Conservation (phyloP, 2,797 vertebrate species). For the Numenius phaeopus region DNA sequence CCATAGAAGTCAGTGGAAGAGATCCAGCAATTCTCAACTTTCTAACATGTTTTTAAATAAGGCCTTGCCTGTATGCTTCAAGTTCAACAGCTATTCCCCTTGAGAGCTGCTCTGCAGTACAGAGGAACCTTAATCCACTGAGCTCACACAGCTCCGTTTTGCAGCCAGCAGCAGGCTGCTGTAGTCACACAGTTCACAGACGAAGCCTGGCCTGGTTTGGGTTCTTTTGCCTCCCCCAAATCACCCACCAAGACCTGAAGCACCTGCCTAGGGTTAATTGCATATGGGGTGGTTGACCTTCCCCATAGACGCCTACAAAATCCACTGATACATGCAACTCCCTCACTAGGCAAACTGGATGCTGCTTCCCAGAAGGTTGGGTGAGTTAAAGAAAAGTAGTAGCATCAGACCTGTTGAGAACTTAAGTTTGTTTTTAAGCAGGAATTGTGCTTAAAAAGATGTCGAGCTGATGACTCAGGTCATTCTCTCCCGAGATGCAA, state of each 20-base stretch:
- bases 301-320: not conserved
- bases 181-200: not conserved
- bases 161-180: not conserved
- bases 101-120: not conserved
- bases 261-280: not conserved
- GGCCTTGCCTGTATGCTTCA: not conserved
- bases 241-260: not conserved
- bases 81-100: not conserved
- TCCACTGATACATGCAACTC: not conserved
- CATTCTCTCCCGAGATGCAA: not conserved
- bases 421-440: not conserved
- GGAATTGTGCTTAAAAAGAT: not conserved
- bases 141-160: not conserved
- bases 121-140: not conserved
- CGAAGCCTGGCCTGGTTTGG: not conserved
- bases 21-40: not conserved
- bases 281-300: not conserved
- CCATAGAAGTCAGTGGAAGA: not conserved
- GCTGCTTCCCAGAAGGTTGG: too few species aligned
- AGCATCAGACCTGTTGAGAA: not conserved
- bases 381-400: not conserved
- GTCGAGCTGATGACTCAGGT: not conserved
- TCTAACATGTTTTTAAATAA: not conserved
- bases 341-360: not conserved
- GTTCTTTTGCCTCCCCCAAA: not conserved